These are phyloP conservation scores for Trachurus trachurus DNA, from an alignment of 2,797 vertebrate species.

Conservation along the genomic window DNA sequence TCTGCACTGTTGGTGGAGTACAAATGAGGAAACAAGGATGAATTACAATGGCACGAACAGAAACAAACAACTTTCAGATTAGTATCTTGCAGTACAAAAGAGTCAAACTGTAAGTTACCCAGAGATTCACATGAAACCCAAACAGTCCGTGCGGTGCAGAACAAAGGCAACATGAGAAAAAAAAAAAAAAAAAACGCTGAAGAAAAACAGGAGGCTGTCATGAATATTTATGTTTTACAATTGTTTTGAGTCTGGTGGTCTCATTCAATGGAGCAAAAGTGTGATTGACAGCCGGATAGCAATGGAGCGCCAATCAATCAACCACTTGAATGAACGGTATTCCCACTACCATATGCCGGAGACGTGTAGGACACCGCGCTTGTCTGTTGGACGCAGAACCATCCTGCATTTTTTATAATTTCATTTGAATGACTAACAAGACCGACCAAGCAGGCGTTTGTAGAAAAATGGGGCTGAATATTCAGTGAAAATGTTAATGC, in stretches of 20 bases:
- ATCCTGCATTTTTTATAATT: constrained; percentile 75
- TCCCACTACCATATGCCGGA: constrained; percentile 76
- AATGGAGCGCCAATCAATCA: constrained; percentile 68
- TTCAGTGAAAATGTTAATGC: constrained; percentile 79
- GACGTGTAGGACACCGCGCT: constrained; percentile 63
- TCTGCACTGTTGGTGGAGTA: neutral
- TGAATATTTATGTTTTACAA: constrained; percentile 71
- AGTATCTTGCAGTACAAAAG: constrained; percentile 14
- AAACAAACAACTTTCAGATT: constrained; percentile 23
- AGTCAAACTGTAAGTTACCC: constrained; percentile 38
- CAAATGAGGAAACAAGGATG: neutral
- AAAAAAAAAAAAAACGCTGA: constrained; percentile 27
- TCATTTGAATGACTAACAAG: constrained; percentile 78
- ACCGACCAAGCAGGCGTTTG: constrained; percentile 45
- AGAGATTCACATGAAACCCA: constrained; percentile 51
- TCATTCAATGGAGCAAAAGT: constrained; percentile 36
- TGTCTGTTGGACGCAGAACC: constrained; percentile 52
- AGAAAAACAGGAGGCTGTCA: constrained; percentile 39
- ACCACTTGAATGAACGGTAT: constrained; percentile 63
- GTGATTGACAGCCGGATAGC: constrained; percentile 75
- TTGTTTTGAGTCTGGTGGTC: constrained; percentile 51
- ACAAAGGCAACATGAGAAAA: constrained; percentile 40
- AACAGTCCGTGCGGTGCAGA: constrained; percentile 21
- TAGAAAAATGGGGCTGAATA: constrained; percentile 66
- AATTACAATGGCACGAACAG: constrained; percentile 18